Percentiles rank a stretch among this genome's conserved stretches.
These are phyloP conservation scores for Zaprionus lineosus DNA, from an alignment of 2,888 invertebrate species.

Conservation along the genomic window DNA sequence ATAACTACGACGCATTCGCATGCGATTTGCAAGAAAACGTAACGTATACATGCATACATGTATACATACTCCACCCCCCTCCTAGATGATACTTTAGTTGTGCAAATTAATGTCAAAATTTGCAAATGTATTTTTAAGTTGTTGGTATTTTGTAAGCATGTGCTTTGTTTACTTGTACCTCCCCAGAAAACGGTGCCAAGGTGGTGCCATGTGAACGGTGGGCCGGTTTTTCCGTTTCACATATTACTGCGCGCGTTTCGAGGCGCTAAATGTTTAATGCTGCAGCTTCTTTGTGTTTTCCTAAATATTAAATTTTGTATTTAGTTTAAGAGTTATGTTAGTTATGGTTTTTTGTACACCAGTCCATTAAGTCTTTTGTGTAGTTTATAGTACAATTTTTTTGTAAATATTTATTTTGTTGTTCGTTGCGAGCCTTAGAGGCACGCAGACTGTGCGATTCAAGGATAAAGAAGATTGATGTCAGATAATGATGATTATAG, in stretches of 20 bases:
- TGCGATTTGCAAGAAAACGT: constrained; percentile 57
- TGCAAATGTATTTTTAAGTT: constrained; percentile 64
- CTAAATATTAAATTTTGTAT: constrained; percentile 34
- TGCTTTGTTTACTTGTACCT: constrained; percentile 50
- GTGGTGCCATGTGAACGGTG: constrained; percentile 61
- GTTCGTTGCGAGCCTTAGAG: constrained; percentile 28
- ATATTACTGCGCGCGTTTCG: constrained; percentile 56
- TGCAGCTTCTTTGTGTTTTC: constrained; percentile 65
- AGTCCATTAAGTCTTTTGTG: constrained; percentile 45
- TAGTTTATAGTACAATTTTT: constrained; percentile 53
- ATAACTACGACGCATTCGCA: constrained; percentile 63
- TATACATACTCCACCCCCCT: constrained; percentile 37
- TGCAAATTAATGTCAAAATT: constrained; percentile 54
- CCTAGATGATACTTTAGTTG: constrained; percentile 13
- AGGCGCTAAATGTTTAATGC: constrained; percentile 58
- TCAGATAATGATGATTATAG: constrained; percentile 61
- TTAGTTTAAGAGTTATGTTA: constrained; percentile 45
- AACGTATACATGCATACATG: too few species aligned
- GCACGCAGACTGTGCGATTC: constrained; percentile 25
- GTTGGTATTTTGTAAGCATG: constrained; percentile 56
- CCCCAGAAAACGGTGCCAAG: constrained; percentile 63
- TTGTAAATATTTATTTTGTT: constrained; percentile 79
- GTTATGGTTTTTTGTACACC: constrained; percentile 36
- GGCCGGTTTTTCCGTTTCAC: constrained; percentile 48
- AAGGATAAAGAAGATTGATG: constrained; percentile 25